Evolutionary conservation across 2,888 invertebrate genomes (phyloP).

Genomic region (Aethes cnicana): DNA sequence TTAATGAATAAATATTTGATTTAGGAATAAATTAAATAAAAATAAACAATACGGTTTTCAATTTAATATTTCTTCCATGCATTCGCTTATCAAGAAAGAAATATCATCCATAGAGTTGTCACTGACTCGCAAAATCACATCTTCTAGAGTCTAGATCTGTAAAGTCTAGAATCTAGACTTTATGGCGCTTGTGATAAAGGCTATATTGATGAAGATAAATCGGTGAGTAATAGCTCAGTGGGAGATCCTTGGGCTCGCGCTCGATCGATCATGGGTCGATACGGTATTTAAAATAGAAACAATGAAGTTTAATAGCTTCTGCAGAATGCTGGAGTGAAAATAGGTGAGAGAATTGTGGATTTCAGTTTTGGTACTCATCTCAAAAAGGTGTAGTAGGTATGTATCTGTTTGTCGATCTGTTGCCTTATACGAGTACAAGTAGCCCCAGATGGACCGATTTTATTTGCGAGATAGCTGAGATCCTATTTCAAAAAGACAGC

Average conservation of each 20-base stretch:
- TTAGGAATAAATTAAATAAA: too few species aligned
- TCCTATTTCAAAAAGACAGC: too few species aligned
- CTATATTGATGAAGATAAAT: constrained; percentile 36
- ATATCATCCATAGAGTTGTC: constrained; percentile 64
- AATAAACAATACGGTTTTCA: too few species aligned
- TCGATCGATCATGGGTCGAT: constrained; percentile 61
- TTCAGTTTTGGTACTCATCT: background rate
- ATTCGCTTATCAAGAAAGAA: constrained; percentile 44
- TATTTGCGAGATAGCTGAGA: too few species aligned
- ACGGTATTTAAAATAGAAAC: constrained; percentile 58
- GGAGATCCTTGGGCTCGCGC: constrained; percentile 50
- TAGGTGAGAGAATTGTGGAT: background rate
- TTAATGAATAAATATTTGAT: too few species aligned
- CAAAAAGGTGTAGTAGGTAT: too few species aligned
- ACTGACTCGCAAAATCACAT: constrained; percentile 41
- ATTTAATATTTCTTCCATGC: too few species aligned
- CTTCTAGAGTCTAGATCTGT: too few species aligned
- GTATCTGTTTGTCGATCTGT: too few species aligned
- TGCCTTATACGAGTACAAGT: too few species aligned
- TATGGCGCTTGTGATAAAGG: constrained; percentile 34
- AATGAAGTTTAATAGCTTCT: constrained; percentile 47
- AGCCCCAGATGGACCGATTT: too few species aligned
- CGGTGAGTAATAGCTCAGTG: constrained; percentile 50
- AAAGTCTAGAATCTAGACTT: constrained; percentile 30
- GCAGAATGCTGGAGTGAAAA: constrained; percentile 17